Base-by-base conservation (phyloP, 23 tunicate genomes). In the Botrylloides violaceus region DNA sequence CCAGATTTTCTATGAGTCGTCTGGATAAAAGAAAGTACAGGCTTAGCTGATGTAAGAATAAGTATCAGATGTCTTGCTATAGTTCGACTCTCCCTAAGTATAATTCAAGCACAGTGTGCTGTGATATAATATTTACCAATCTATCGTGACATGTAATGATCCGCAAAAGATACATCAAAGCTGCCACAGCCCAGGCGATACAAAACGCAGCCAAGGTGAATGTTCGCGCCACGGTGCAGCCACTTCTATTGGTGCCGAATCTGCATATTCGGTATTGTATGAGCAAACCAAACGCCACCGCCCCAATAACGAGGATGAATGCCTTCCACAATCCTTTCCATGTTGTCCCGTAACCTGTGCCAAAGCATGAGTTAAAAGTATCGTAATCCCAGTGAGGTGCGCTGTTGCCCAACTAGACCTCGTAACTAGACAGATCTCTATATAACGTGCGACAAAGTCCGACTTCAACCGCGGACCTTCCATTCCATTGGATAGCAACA, bases 291-390 rank as follows among this genome's bases (percentile, higher is more conserved):
- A 77, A 83, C 5, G 91, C 82, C 2, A 36, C 66, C n/a, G 79
- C 92, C 3, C 92, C 92, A 20, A 84, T 57, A 0, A 78, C 83
- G 9, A 84, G 53, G 2, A 84, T 73, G 23, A 84, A 50, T 76
- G 72, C 76, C 56, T 65, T 72, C 92, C 92, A 84, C n/a, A 84
- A 43, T 33, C 92, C 92, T 26, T 73, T 66, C 82, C 91, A 77
- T 21, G 91, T 36, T 49, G 91, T 77, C 6, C 91, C 91, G 63
- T 83, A 83, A 59, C 72, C 91, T 83, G 49, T 61, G n/a, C n/a
- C n/a, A 62, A 75, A 62, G 27, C 22, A 15, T 47, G 76, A n/a
- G n/a, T n/a, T n/a, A n/a, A n/a, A n/a, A n/a, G n/a, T n/a, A n/a
- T n/a, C n/a, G n/a, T n/a, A n/a, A n/a, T n/a, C n/a, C n/a, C n/a